A percentile compares a stretch with the other conserved stretches of the same genome.
Evolutionary conservation across 1,140 invertebrate genomes (phyloP).

Genomic region (Chymomyza costata): DNA sequence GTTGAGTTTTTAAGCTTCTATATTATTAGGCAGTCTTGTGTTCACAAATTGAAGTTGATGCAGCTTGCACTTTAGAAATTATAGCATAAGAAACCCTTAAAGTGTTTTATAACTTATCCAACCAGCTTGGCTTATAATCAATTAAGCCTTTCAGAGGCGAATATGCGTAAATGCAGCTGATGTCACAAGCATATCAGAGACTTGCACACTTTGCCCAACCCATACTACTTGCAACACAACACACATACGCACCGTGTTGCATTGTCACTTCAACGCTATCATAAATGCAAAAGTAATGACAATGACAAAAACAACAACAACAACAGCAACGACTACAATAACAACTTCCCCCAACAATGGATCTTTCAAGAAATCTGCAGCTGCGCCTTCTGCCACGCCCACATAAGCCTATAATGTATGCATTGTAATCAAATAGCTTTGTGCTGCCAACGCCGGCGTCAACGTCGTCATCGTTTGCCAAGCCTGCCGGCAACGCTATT

Average conservation of each 20-base stretch:
- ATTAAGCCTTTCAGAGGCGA: too few species aligned
- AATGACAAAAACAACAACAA: constrained; percentile 5
- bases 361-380: constrained; percentile 9
- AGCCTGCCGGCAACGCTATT: constrained; percentile 44
- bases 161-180: too few species aligned
- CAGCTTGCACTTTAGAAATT: constrained; percentile 50
- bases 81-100: constrained; percentile 32
- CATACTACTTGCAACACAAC: too few species aligned
- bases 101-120: constrained; percentile 39
- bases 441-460: constrained; percentile 13
- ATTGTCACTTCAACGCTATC: constrained; percentile 26
- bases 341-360: constrained; percentile 35
- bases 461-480: constrained; percentile 39
- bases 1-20: too few species aligned
- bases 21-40: too few species aligned
- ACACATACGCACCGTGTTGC: too few species aligned
- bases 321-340: not conserved
- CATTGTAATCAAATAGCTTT: constrained; percentile 45
- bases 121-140: constrained; percentile 1
- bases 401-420: constrained; percentile 31
- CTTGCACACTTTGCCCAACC: too few species aligned
- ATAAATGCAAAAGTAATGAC: constrained; percentile 33
- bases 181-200: too few species aligned
- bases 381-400: constrained; percentile 6
- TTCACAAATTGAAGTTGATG: too few species aligned